Base-by-base conservation (phyloP, 2,797 vertebrate genomes). In the Gymnothorax reevesii region DNA sequence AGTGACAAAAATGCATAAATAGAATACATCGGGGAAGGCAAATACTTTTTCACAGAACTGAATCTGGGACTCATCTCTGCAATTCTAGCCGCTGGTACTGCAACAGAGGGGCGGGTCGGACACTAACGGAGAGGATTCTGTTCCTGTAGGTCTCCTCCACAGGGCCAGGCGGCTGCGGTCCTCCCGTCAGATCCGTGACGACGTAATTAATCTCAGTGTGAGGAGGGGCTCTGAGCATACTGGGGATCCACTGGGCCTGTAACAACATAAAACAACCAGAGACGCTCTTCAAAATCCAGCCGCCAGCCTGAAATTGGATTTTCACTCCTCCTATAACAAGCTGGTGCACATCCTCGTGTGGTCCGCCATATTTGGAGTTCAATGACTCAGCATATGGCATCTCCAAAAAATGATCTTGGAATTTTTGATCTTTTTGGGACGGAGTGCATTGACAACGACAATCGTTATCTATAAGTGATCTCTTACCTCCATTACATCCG, bases 181-280 rank as follows among this genome's bases (percentile, higher is more conserved):
- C 97, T 8, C 98, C 98, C 0, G 91, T 64, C 8, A 99, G 95
- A 91, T 96, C 94, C 42, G 96, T 98, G 88, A 99, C 97, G 2
- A 89, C 85, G 1, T 97, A 98, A 87, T 97, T 93, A 60, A 98
- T 95, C 88, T 93, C 89, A 0, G 97, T 99, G 91, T 97, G 93
- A 12, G 94, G 91, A 0, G 98, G 98, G 10, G 95, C 95, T 49
- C 97, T 94, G 92, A 99, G 79, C 3, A 99, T 95, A 0, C 90
- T 77, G 3, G 95, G 95, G 49, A 91, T 84, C 98, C 98, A 99
- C 87, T 97, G 97, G 20, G 91, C 98, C 97, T 79, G 49, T 6
- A 54, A 54, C 52, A 54, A 54, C 52, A 54, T 22, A 17, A 5
- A 77, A 52, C 4, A 77, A 52, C 17, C 15, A 20, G 3, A 49